phyloP scores from a whole-genome alignment of 2,113 vertebrate species.

The Pseudopodoces humilis region DNA sequence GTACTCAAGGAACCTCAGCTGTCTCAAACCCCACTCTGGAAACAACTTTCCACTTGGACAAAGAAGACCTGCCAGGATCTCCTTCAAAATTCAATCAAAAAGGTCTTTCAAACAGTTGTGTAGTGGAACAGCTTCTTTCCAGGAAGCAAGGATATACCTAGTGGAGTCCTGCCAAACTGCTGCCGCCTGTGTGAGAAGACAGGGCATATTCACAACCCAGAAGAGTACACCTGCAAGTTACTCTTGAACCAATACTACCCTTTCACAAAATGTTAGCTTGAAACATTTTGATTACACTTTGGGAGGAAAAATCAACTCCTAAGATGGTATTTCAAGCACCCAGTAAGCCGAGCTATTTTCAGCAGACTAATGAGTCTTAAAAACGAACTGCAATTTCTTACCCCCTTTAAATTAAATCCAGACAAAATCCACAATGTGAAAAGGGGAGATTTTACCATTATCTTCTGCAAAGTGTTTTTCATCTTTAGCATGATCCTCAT shows the following conservation, averaged over 20 bases:
- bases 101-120: not conserved
- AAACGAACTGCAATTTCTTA: constrained; percentile 49
- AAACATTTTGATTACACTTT: not conserved
- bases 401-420: constrained; percentile 63
- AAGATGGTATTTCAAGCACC: not conserved
- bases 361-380: constrained; percentile 43
- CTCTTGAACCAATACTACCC: not conserved
- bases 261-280: not conserved
- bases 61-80: not conserved
- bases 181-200: not conserved
- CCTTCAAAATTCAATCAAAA: not conserved
- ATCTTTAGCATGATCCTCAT: constrained; percentile 73
- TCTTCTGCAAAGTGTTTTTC: constrained; percentile 84
- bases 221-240: not conserved
- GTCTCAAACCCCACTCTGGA: not conserved
- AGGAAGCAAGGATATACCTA: not conserved
- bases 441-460: constrained; percentile 81
- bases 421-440: constrained; percentile 62
- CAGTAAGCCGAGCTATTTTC: not conserved
- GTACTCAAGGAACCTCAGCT: not conserved
- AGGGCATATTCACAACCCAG: not conserved
- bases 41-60: not conserved
- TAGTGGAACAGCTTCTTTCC: not conserved
- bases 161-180: not conserved
- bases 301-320: not conserved